Evolutionary conservation across 2,888 invertebrate genomes (phyloP).

Genomic region (Caenorhabditis sp.): DNA sequence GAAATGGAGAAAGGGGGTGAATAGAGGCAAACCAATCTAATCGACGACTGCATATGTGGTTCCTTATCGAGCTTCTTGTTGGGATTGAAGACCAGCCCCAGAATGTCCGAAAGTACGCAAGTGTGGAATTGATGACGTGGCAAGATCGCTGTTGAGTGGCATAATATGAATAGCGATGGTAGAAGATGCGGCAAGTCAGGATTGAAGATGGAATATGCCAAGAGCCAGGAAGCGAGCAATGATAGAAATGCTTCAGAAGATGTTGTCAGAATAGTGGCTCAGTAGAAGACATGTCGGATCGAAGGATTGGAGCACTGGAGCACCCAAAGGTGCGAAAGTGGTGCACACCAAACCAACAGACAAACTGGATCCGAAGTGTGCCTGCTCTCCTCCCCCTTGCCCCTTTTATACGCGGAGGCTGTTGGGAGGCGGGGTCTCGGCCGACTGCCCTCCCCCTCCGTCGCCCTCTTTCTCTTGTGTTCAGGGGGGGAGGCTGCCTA

Average conservation of each 20-base stretch:
- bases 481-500: conserved; percentile 34
- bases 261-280: conserved; percentile 26
- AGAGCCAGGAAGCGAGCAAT: conserved; percentile 26
- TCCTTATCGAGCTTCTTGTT: conserved; percentile 37
- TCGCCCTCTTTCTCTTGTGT: conserved; percentile 40
- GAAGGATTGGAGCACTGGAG: conserved; percentile 27
- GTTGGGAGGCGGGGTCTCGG: conserved; percentile 52
- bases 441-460: conserved; percentile 56
- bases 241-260: conserved; percentile 34
- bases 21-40: conserved; percentile 56
- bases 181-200: conserved; percentile 34
- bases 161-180: conserved; percentile 26
- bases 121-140: conserved; percentile 45
- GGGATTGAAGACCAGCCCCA: conserved; percentile 44
- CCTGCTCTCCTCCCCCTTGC: conserved; percentile 63
- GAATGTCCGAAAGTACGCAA: conserved; percentile 40
- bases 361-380: conserved; percentile 67
- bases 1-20: conserved; percentile 10
- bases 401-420: conserved; percentile 60
- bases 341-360: conserved; percentile 52
- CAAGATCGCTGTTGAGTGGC: conserved; percentile 46
- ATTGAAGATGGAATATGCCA: conserved; percentile 44
- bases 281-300: conserved; percentile 55
- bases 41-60: conserved; percentile 53
- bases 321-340: conserved; percentile 35